Percentiles rank a stretch among this genome's conserved stretches.
These are phyloP conservation scores for Phrynocephalus versicolor DNA, from an alignment of 2,113 vertebrate genomes.

Conservation along the genomic window DNA sequence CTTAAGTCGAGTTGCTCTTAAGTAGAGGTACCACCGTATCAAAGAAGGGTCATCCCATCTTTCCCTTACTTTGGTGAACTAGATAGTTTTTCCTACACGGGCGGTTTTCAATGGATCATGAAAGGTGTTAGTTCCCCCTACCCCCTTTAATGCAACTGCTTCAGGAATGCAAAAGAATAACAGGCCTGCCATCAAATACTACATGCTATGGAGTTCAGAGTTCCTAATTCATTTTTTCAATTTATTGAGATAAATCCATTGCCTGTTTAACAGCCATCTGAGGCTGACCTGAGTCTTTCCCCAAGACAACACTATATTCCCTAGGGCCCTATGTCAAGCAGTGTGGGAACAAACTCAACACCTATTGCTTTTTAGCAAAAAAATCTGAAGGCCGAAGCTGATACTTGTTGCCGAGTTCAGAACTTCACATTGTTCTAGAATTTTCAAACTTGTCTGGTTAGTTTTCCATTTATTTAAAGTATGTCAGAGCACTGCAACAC, in stretches of 20 bases:
- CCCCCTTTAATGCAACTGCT: constrained; percentile 19
- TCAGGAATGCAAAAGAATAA: constrained; percentile 33
- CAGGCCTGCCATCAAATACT: neutral
- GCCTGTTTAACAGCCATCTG: constrained; percentile 55
- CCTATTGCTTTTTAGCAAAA: constrained; percentile 2
- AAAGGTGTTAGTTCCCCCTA: constrained; percentile 7
- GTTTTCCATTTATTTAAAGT: neutral
- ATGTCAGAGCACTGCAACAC: too few species aligned
- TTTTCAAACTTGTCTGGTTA: neutral
- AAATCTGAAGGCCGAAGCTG: neutral
- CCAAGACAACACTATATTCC: constrained; percentile 50
- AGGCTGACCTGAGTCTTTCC: constrained; percentile 26
- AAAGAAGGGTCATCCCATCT: neutral
- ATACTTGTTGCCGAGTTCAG: neutral
- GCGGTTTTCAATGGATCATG: neutral
- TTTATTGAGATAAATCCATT: constrained; percentile 62
- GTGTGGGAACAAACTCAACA: constrained; percentile 29
- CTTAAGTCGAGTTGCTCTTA: too few species aligned
- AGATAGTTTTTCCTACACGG: neutral
- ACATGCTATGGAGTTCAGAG: neutral
- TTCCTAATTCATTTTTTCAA: neutral
- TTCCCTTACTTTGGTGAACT: neutral
- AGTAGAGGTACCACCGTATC: too few species aligned
- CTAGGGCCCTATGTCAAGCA: constrained; percentile 32
- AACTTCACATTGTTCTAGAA: too few species aligned